A percentile compares a stretch with the other conserved stretches of the same genome.
These are phyloP conservation scores for Conger conger DNA, from an alignment of 2,113 vertebrate species.

Conservation along the genomic window DNA sequence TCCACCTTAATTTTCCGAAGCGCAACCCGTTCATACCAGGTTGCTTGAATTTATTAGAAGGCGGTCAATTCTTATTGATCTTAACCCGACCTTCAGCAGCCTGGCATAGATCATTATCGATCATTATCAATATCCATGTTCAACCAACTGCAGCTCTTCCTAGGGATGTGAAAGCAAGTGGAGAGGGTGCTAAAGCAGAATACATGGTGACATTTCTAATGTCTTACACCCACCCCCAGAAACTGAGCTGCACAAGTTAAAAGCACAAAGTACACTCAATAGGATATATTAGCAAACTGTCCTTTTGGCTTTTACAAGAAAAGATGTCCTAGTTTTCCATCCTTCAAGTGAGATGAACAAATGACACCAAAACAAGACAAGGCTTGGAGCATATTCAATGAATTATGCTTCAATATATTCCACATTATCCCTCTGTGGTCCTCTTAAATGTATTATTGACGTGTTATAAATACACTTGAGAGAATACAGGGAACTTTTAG, in stretches of 20 bases:
- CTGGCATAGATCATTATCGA: slow-evolving; percentile 69
- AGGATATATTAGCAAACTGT: not conserved
- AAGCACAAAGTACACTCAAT: not conserved
- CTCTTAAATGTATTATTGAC: not conserved
- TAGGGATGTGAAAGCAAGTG: not conserved
- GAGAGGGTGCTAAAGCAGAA: not conserved
- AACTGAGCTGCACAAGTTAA: not conserved
- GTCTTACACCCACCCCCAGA: not conserved
- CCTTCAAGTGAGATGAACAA: not conserved
- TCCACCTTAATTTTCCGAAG: slow-evolving; percentile 81
- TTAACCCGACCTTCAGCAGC: slow-evolving; percentile 79
- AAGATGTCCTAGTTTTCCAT: not conserved
- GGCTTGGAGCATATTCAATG: not conserved
- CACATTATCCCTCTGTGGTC: not conserved
- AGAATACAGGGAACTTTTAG: not conserved
- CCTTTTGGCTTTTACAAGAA: not conserved
- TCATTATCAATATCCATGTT: slow-evolving; percentile 83
- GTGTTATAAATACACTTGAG: not conserved
- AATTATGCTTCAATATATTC: not conserved
- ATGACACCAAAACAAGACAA: not conserved
- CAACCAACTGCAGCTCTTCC: slow-evolving; percentile 67
- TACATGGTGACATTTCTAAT: not conserved
- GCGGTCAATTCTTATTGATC: slow-evolving; percentile 87
- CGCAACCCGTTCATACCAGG: slow-evolving; percentile 74
- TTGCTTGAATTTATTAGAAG: slow-evolving; percentile 83